These are phyloP conservation scores for Cotesia typhae DNA, from an alignment of 1,140 invertebrate genomes.

Conservation along the genomic window DNA sequence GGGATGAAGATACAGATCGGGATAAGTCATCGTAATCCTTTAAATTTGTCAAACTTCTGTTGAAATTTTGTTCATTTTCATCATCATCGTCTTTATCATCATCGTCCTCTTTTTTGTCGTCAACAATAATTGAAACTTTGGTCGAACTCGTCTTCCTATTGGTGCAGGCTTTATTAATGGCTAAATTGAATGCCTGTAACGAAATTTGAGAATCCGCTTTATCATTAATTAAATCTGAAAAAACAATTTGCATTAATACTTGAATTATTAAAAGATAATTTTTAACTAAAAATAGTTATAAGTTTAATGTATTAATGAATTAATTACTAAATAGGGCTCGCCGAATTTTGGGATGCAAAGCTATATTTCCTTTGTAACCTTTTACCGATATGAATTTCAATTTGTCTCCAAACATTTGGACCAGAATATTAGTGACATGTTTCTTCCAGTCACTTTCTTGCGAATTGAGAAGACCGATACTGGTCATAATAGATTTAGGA, in stretches of 20 bases:
- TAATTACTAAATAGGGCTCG: slow-evolving; percentile 7
- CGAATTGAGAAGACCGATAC: slow-evolving; percentile 2
- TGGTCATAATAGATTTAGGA: not conserved
- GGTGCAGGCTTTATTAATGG: slow-evolving; percentile 2
- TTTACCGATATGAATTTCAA: slow-evolving; percentile 3
- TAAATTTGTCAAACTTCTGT: not conserved
- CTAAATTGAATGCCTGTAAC: not conserved
- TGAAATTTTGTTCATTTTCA: not conserved
- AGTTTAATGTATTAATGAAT: slow-evolving; percentile 2
- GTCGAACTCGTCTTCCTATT: not conserved
- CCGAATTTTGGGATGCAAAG: not conserved
- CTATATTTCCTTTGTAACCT: not conserved
- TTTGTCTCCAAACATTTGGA: slow-evolving; percentile 12
- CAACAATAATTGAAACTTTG: not conserved
- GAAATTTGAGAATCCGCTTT: not conserved
- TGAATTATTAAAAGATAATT: not conserved
- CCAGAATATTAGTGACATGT: not conserved
- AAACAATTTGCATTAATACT: not conserved
- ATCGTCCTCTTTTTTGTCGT: slow-evolving; percentile 2
- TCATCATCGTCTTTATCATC: slow-evolving; percentile 8
- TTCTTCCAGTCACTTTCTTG: slow-evolving; percentile 5
- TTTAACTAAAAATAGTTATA: not conserved
- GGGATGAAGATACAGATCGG: slow-evolving; percentile 1
- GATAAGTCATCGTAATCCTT: not conserved
- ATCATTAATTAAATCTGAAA: slow-evolving; percentile 14